Base-by-base conservation (phyloP, 1,140 invertebrate genomes). In the Apis cerana region DNA sequence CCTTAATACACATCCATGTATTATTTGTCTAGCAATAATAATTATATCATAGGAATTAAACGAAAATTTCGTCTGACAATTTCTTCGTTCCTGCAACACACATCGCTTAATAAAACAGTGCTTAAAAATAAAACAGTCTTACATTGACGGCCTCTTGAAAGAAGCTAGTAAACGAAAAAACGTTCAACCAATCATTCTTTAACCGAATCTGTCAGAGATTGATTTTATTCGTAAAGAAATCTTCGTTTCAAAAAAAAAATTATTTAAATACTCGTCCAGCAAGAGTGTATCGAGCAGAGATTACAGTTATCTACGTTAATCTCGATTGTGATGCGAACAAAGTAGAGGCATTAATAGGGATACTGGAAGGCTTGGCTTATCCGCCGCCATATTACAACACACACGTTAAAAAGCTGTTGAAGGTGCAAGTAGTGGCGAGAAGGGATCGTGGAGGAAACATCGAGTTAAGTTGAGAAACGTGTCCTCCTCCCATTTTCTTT, bases 391-490 rank as follows among this genome's bases (percentile, higher is more conserved):
- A 43, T 72, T 72, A 72, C 12, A 58, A 33, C 52, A 15, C 27
- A 72, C 8, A 58, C 43, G 19, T 4, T 59, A 72, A 72, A 72
- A 72, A 72, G 52, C 54, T 13, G 15, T 54, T 56, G 69, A 54
- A 13, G 3, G 43, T 17, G 33, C 13, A 27, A 17, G 50, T 27
- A 13, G n/a, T 19, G 50, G 69, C 54, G 50, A 71, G 5, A 56
- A 50, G n/a, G 19, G 69, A 33, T 71, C 69, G 50, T 19, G 12
- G 52, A 56, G 50, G 17, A 71, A 54, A 43, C 48, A 71, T 54
- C 69, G 19, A 50, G 69, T 54, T 71, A 54, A 71, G 52, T 50
- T 50, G 10, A 54, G 69, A 54, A 71, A 71, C 69, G 50, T 56
- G 48, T 71, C 69, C 11, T 11, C 52, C 69, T 27, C n/a, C 54